Evolutionary conservation across 2,113 vertebrate species (phyloP).

Genomic region (Sialia sialis): DNA sequence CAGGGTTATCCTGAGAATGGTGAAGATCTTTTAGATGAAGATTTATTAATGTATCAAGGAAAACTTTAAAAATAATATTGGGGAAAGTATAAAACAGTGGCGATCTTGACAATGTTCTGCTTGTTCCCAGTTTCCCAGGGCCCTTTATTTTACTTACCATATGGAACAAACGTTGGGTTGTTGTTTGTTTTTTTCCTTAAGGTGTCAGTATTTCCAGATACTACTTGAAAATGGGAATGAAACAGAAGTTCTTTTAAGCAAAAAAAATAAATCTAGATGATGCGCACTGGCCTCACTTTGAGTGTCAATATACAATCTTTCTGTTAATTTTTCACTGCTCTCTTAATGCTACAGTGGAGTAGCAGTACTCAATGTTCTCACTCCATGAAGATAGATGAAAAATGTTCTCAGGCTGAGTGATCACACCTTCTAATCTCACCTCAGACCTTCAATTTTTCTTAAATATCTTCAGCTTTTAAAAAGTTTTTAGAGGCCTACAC

Average conservation of each 20-base stretch:
- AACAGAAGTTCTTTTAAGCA: background rate
- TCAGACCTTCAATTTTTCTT: background rate
- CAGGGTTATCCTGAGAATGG: background rate
- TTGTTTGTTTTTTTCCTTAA: background rate
- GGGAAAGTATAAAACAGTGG: background rate
- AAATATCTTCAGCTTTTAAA: background rate
- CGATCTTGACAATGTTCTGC: background rate
- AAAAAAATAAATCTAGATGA: background rate
- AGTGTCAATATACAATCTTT: background rate
- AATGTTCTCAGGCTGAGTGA: background rate
- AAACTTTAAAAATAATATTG: background rate
- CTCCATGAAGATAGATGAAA: background rate
- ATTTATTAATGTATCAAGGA: background rate
- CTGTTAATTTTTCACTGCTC: background rate
- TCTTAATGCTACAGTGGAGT: background rate
- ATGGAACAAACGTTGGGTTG: background rate
- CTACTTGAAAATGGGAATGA: background rate
- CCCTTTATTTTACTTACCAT: background rate
- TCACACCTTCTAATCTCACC: background rate
- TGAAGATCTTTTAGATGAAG: background rate
- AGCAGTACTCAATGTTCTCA: background rate
- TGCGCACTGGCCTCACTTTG: background rate
- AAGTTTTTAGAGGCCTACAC: background rate
- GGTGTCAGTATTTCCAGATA: background rate
- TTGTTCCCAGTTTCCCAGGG: background rate